Percentiles rank a stretch among this genome's conserved stretches.
Evolutionary conservation across 2,113 vertebrate genomes (phyloP).

Genomic region (Motacilla alba): DNA sequence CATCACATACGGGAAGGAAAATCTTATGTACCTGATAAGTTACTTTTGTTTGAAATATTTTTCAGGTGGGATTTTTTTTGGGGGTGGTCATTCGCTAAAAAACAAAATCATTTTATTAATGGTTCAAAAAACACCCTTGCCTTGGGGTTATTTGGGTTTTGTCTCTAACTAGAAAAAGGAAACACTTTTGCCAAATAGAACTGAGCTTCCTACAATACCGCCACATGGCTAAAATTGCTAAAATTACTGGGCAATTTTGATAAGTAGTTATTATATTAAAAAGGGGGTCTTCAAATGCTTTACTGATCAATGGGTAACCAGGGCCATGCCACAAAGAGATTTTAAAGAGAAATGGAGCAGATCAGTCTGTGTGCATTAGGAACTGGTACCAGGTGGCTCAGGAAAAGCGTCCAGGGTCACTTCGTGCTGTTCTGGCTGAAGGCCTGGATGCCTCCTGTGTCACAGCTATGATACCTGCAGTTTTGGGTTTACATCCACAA

Average conservation of each 20-base stretch:
- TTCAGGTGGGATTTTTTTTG: background rate
- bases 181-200: background rate
- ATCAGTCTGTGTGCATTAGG: background rate
- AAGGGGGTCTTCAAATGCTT: background rate
- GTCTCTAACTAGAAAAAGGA: background rate
- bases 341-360: constrained; percentile 17
- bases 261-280: background rate
- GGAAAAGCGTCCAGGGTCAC: background rate
- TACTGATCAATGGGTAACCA: constrained; percentile 4
- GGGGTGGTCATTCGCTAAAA: background rate
- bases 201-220: background rate
- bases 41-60: background rate
- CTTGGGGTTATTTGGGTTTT: background rate
- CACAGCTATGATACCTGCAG: background rate
- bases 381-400: background rate
- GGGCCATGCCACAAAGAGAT: background rate
- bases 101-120: background rate
- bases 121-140: background rate
- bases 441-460: background rate
- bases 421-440: background rate
- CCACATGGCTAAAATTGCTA: background rate
- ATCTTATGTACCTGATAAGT: background rate
- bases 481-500: background rate
- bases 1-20: background rate
- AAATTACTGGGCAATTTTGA: background rate